Evolutionary conservation across 2,888 invertebrate species (phyloP).

Genomic region (Cordilura impudica): DNA sequence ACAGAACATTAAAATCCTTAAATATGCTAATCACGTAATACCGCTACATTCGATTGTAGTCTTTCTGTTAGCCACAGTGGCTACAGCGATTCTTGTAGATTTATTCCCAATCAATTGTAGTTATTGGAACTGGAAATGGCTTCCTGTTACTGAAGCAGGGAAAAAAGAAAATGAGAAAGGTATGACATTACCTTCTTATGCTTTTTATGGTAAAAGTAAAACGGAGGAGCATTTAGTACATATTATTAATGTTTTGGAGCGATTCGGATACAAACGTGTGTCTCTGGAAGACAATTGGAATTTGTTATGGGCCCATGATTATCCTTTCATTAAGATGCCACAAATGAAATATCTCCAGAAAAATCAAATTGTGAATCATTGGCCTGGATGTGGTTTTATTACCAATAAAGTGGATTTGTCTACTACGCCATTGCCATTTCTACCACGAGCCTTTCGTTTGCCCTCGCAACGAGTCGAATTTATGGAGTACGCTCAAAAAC

Average conservation of each 20-base stretch:
- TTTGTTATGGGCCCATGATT: slow-evolving; percentile 96
- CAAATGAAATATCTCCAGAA: slow-evolving; percentile 81
- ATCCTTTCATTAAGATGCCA: slow-evolving; percentile 83
- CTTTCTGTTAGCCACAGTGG: slow-evolving; percentile 67
- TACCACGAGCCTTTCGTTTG: slow-evolving; percentile 92
- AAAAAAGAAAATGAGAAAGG: neutral
- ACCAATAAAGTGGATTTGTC: slow-evolving; percentile 95
- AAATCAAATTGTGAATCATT: slow-evolving; percentile 92
- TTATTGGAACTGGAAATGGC: slow-evolving; percentile 33
- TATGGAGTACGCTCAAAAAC: slow-evolving; percentile 81
- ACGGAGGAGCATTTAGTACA: slow-evolving; percentile 83
- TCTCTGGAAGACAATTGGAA: slow-evolving; percentile 84
- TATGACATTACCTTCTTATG: slow-evolving; percentile 78
- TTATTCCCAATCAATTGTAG: slow-evolving; percentile 62
- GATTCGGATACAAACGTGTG: slow-evolving; percentile 85
- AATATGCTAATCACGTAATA: slow-evolving; percentile 38
- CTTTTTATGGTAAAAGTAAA: slow-evolving; percentile 80
- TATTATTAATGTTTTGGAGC: slow-evolving; percentile 87
- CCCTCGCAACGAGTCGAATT: slow-evolving; percentile 87
- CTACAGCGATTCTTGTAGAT: slow-evolving; percentile 68
- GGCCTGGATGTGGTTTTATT: slow-evolving; percentile 95
- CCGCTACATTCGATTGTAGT: slow-evolving; percentile 67
- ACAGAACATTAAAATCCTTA: neutral
- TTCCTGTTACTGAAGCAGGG: neutral
- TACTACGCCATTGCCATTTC: slow-evolving; percentile 86